Conservation (phyloP, 1,140 invertebrate species). For the Brachionus asplanchnoidis region DNA sequence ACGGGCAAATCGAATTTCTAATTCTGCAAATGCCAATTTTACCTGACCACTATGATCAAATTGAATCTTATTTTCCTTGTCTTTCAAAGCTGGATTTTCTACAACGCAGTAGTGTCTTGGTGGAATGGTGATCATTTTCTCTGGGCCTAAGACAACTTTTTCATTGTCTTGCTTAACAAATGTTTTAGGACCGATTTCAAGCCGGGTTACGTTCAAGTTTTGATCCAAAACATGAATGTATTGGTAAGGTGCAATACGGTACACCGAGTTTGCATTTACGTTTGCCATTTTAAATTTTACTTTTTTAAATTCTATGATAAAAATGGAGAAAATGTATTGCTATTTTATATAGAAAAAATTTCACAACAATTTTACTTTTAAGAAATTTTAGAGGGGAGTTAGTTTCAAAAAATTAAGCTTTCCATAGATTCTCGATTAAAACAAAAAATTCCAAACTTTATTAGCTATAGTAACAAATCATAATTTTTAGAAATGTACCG, state of each 20-base stretch:
- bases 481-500: not conserved
- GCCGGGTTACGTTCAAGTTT: slow-evolving; percentile 59
- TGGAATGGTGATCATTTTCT: slow-evolving; percentile 45
- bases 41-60: slow-evolving; percentile 56
- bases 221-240: slow-evolving; percentile 61
- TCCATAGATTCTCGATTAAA: not conserved
- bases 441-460: not conserved
- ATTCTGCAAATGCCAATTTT: slow-evolving; percentile 58
- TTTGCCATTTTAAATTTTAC: not conserved
- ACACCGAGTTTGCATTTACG: slow-evolving; percentile 17
- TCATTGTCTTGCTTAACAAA: slow-evolving; percentile 61
- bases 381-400: not conserved
- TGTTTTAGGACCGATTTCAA: slow-evolving; percentile 60
- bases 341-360: not conserved
- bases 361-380: not conserved
- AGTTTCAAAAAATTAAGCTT: not conserved
- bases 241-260: slow-evolving; percentile 58
- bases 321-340: not conserved
- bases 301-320: slow-evolving; percentile 1
- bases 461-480: not conserved
- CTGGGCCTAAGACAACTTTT: slow-evolving; percentile 56
- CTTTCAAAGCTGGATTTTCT: slow-evolving; percentile 56
- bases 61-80: slow-evolving; percentile 52
- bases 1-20: slow-evolving; percentile 58
- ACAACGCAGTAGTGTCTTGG: slow-evolving; percentile 55